A percentile compares a stretch with the other conserved stretches of the same genome.
Evolutionary conservation across 2,113 vertebrate species (phyloP).

Genomic region (Sterrhoptilus dennistouni): DNA sequence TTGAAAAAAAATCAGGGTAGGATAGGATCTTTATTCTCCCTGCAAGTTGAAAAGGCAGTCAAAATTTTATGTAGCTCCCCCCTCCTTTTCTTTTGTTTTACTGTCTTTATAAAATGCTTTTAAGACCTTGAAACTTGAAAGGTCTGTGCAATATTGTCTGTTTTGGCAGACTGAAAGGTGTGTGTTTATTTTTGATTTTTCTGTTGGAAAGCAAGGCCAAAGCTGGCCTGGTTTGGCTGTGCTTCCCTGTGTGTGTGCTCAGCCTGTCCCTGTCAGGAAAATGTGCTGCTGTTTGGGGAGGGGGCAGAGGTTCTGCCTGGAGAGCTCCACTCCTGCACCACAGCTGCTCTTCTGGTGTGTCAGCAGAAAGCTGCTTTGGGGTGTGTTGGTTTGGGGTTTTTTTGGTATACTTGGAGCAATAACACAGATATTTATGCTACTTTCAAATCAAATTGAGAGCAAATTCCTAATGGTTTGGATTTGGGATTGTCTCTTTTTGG

Average conservation of each 20-base stretch:
- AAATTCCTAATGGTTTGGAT: background rate
- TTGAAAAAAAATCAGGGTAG: constrained; percentile 57
- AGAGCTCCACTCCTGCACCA: background rate
- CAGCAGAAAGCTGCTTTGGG: constrained; percentile 15
- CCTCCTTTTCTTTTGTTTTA: background rate
- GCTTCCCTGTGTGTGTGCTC: background rate
- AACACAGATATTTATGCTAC: background rate
- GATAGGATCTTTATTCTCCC: constrained; percentile 43
- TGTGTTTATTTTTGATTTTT: background rate
- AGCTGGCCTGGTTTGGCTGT: background rate
- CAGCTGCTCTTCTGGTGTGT: constrained; percentile 24
- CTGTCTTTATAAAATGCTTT: constrained; percentile 35
- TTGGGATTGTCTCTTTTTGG: background rate
- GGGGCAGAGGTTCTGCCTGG: background rate
- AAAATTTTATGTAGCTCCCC: background rate
- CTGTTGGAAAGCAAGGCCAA: background rate
- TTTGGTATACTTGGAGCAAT: background rate
- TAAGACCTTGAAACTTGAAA: constrained; percentile 36
- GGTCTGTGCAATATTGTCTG: background rate
- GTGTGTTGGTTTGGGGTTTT: too few relatives aligned
- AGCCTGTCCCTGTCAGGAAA: background rate
- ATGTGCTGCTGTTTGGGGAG: background rate
- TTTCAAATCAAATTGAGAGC: background rate
- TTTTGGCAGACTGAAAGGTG: constrained; percentile 34
- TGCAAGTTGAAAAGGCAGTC: constrained; percentile 37